Evolutionary conservation across 2,113 vertebrate species (phyloP), one percentile per base, ranked within the genome.

Genomic region (Scortum barcoo): DNA sequence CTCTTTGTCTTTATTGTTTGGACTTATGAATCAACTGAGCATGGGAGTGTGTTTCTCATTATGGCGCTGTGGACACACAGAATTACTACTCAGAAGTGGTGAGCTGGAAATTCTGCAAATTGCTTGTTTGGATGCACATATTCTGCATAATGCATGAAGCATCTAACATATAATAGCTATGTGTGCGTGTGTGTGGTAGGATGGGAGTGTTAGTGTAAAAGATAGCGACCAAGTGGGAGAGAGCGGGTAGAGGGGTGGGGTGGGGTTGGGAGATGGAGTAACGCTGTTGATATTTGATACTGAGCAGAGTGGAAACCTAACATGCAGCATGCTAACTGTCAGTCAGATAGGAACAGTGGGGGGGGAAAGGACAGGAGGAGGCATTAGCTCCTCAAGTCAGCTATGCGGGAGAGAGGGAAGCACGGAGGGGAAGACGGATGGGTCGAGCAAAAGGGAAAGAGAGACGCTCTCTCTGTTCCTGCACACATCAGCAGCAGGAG

Each of bases 401-500:
- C 78, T 72, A n/a, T n/a, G n/a, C 19, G 46, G 0, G 1, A 71
- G 63, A 71, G 61, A 79, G 57, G 44, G 70, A 80, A 71, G 67
- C 61, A 72, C 75, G 36, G 58, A 88, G 46, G 57, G 44, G 66
- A 83, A 81, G 83, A 86, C 60, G 73, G 83, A 92, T 76, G 79
- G 86, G 26, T 38, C 2, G 72, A 63, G 65, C 1, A 68, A n/a
- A n/a, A 68, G 42, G 70, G 71, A 72, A 68, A n/a, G 72, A 62
- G 53, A 56, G 60, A 44, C 14, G 63, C 74, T 89, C 81, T 76
- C 72, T 70, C 71, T 85, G 83, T 83, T 88, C 85, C 86, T 88
- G 91, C 91, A 78, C 80, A 91, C 89, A 88, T 86, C 89, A 90
- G 91, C 86, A 92, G 87, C 80, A 79, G 89, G 83, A 88, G 85